Percentiles rank a stretch among this genome's conserved stretches.
Evolutionary conservation across 2,113 vertebrate species (phyloP).

Genomic region (Xerus inauris): DNA sequence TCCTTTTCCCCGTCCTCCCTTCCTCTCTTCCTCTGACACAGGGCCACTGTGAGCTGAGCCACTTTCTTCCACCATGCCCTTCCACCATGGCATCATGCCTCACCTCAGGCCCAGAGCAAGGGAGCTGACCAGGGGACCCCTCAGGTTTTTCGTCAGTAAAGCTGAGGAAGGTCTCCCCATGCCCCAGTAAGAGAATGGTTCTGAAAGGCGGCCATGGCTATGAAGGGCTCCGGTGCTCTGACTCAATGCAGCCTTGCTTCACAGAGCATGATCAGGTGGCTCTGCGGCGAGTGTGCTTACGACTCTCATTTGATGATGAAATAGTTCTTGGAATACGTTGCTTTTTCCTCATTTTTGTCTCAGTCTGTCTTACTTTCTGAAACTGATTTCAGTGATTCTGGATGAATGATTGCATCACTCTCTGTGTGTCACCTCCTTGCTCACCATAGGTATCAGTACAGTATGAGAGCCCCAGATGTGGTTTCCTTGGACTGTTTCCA

Average conservation of each 20-base stretch:
- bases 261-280: rapidly evolving
- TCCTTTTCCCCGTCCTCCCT: no score
- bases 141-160: background rate
- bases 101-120: background rate
- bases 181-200: background rate
- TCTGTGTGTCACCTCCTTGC: background rate
- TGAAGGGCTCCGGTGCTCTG: no score
- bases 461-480: background rate
- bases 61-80: background rate
- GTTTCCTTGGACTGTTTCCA: background rate
- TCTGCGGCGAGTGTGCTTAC: background rate
- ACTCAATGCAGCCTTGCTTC: background rate
- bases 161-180: background rate
- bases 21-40: no score
- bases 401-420: background rate
- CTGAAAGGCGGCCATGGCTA: background rate
- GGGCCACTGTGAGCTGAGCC: background rate
- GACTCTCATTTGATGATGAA: background rate
- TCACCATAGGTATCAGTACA: background rate
- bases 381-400: background rate
- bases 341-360: background rate
- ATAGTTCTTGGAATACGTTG: background rate
- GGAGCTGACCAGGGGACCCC: background rate
- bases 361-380: conserved; percentile 10
- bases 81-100: background rate